A percentile compares a stretch with the other conserved stretches of the same genome.
Evolutionary conservation across 2,113 vertebrate species (phyloP).

Genomic region (Ibidorhyncha struthersii): DNA sequence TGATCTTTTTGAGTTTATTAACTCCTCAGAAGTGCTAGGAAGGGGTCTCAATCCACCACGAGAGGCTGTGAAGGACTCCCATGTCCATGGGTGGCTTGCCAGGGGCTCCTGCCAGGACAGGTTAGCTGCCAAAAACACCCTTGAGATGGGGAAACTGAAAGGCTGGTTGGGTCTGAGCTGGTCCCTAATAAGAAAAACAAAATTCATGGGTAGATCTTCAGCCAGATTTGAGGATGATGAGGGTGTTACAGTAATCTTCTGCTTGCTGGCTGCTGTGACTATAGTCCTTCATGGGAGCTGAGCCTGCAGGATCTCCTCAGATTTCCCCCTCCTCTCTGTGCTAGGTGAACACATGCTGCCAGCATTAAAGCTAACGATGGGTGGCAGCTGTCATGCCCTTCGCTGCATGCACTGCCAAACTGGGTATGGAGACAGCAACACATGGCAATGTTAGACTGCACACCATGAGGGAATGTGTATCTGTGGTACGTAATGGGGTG

Average conservation of each 20-base stretch:
- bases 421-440: background rate
- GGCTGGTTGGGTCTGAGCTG: background rate
- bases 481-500: accelerated
- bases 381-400: background rate
- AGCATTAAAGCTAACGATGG: background rate
- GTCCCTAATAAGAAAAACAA: background rate
- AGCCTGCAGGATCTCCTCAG: background rate
- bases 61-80: background rate
- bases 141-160: background rate
- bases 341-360: background rate
- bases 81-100: background rate
- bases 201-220: background rate
- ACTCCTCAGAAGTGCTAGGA: background rate
- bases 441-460: background rate
- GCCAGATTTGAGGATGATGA: background rate
- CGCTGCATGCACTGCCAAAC: accelerated
- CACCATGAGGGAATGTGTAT: background rate
- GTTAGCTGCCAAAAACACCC: background rate
- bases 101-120: background rate
- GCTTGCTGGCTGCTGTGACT: background rate
- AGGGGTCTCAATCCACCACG: background rate
- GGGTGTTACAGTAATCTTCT: background rate
- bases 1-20: background rate
- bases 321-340: background rate
- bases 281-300: background rate